phyloP scores from a whole-genome alignment of 2,888 invertebrate genomes.

The Acleris sparsana region DNA sequence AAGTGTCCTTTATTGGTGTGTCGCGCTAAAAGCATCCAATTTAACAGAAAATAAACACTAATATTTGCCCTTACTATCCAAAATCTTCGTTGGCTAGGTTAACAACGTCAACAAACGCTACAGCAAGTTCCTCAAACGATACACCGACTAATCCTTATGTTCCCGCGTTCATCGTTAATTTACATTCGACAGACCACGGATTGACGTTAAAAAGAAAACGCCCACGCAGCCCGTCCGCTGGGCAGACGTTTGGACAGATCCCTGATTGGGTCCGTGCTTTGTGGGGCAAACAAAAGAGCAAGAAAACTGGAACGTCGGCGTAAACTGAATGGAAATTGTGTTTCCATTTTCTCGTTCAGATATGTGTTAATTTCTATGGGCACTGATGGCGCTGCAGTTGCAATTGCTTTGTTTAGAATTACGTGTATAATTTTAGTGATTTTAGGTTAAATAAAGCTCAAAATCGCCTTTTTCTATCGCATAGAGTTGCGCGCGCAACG shows the following conservation, averaged over 20 bases:
- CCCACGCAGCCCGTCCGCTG: conserved; percentile 42
- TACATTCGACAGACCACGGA: conserved; percentile 13
- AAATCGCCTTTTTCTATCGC: no score
- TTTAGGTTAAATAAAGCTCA: no score
- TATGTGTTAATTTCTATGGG: conserved; percentile 30
- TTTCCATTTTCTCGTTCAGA: conserved; percentile 51
- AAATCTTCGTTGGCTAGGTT: no score
- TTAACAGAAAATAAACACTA: no score
- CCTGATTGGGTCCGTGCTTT: conserved; percentile 64
- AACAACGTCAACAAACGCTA: no score
- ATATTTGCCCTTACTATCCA: no score
- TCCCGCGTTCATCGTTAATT: conserved; percentile 10
- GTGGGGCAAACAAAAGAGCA: conserved; percentile 55
- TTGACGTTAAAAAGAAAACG: conserved; percentile 29
- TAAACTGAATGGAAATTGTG: conserved; percentile 59
- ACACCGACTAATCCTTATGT: background rate
- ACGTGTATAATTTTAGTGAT: no score
- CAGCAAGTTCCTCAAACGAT: background rate
- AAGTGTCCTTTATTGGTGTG: no score
- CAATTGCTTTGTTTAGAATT: no score
- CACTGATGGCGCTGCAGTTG: background rate
- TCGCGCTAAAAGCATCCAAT: no score
- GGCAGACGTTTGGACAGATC: conserved; percentile 61
- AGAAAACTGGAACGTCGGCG: conserved; percentile 57
- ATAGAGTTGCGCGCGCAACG: no score